Conservation (phyloP, 2,888 invertebrate genomes). For the Drosophila kanekoi region DNA sequence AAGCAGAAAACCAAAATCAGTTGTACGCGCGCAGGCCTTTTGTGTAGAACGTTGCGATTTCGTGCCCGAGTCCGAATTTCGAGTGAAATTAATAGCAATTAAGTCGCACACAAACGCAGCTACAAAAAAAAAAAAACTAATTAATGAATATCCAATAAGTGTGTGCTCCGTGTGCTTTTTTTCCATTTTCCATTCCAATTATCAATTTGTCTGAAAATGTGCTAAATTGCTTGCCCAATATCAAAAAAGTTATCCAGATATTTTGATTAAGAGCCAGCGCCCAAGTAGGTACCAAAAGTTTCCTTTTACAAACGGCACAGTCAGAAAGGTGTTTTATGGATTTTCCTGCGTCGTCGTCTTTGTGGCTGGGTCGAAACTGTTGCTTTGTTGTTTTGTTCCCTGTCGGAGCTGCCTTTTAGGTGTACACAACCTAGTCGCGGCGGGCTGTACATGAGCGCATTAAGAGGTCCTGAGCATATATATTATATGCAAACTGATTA, state of each 20-base stretch:
- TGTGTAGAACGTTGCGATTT: conserved; percentile 53
- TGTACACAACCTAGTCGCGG: conserved; percentile 45
- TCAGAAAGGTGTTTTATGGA: conserved; percentile 59
- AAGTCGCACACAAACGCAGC: conserved; percentile 28
- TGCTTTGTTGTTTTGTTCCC: conserved; percentile 63
- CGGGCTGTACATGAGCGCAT: conserved; percentile 22
- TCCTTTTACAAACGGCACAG: conserved; percentile 28
- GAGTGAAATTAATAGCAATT: conserved; percentile 43
- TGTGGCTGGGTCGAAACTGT: conserved; percentile 65
- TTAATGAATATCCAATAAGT: conserved; percentile 17
- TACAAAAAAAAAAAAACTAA: conserved; percentile 35
- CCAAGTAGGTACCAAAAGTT: conserved; percentile 56
- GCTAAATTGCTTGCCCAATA: neutral
- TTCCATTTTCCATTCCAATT: conserved; percentile 1
- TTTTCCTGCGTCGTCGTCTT: conserved; percentile 53
- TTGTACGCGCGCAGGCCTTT: conserved; percentile 72
- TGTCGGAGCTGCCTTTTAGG: conserved; percentile 45
- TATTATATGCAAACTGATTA: conserved; percentile 20
- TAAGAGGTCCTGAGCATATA: conserved; percentile 4
- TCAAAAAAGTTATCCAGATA: conserved; percentile 13
- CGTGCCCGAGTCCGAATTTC: conserved; percentile 21
- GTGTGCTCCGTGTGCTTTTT: conserved; percentile 8
- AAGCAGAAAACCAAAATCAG: conserved; percentile 68
- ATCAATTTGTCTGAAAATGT: conserved; percentile 7
- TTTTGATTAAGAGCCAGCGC: conserved; percentile 54